Conservation (phyloP, 2,113 vertebrate species). For the Morone chrysops region DNA sequence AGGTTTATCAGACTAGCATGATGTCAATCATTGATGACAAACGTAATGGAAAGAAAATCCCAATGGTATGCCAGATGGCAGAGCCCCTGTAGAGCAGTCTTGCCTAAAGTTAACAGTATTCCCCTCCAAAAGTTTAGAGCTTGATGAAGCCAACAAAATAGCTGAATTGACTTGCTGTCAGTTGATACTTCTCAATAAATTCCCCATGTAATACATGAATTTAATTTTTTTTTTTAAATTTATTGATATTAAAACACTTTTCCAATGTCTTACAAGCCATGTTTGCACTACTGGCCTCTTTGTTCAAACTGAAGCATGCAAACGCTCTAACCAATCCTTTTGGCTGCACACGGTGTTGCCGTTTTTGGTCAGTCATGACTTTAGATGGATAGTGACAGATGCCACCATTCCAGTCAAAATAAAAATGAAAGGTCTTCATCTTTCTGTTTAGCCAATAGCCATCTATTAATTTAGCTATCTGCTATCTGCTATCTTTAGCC, state of each 20-base stretch:
- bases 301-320: conserved; percentile 29
- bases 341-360: neutral
- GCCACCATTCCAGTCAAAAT: conserved; percentile 33
- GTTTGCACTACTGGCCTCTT: conserved; percentile 6
- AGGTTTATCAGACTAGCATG: conserved; percentile 51
- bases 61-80: conserved; percentile 58
- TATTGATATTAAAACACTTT: neutral
- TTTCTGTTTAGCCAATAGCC: conserved; percentile 56
- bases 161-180: neutral
- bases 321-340: neutral
- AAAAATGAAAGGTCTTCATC: conserved; percentile 52
- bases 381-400: conserved; percentile 54
- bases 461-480: conserved; percentile 54
- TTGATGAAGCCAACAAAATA: conserved; percentile 13
- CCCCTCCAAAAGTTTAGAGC: conserved; percentile 17
- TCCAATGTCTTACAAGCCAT: neutral
- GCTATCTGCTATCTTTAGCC: conserved; percentile 60
- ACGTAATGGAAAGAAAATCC: conserved; percentile 41
- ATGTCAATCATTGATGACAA: conserved; percentile 59
- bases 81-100: conserved; percentile 44
- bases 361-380: conserved; percentile 12
- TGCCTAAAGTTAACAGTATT: conserved; percentile 26
- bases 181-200: neutral
- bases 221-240: neutral
- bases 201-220: neutral